Evolutionary conservation across 92 coral and sea anemone genomes (phyloP), one percentile per base, ranked within the genome.

Genomic region (Phenganax marumi): DNA sequence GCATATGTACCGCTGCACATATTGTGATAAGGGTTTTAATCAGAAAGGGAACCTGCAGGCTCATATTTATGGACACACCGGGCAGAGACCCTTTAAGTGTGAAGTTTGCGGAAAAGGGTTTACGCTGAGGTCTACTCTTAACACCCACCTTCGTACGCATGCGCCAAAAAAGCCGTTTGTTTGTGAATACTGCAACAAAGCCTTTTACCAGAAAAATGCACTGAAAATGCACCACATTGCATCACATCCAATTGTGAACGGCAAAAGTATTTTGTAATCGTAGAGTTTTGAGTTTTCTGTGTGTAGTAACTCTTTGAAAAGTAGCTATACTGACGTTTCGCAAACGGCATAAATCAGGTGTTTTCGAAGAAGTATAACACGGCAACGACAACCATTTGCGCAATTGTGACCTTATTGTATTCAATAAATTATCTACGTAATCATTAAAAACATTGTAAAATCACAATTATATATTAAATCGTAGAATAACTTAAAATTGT

Each of bases 21-120:
- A 89, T 78, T 93, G 97, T 73, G 93, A 91, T 19, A 93, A 91
- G 74, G 97, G 97, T 49, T 93, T 93, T 68, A 91, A 93, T 81
- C 99, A 96, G 84, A 96, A 96, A 73, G 99, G 99, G 7, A 96
- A 92, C 80, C 86, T 96, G 22, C 97, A 96, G 80, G 97, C 99
- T 50, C 99, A 96, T 81, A 91, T 96, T 26, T 96, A 96, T 65
- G 96, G 99, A 51, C 99, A 96, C 51, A 96, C 99, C n/a, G 99
- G 99, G 12, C 93, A 96, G 60, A 86, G 99, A 14, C 99, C 99
- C 10, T 96, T 89, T 70, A 92, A 89, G 84, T 96, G 93, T 70
- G 91, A 88, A 7, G 77, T 92, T 18, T 90, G 97, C 62, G 88
- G 87, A 10, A 90, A 95, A 63, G 98, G 98, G 0, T 95, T 95